phyloP scores from a whole-genome alignment of 2,113 vertebrate species.

The Nothoprocta pentlandii region DNA sequence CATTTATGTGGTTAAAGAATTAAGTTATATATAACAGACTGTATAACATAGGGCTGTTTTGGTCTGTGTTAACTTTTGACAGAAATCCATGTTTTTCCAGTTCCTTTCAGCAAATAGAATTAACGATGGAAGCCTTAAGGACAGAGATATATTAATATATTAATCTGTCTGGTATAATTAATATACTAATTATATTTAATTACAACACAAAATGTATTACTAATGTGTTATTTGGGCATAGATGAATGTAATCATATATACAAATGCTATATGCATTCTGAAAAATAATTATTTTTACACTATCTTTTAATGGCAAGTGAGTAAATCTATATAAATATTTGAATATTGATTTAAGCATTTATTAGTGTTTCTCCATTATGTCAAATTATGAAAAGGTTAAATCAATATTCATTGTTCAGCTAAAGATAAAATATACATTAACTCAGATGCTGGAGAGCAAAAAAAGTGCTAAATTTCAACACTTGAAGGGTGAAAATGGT shows the following conservation, averaged over 20 bases:
- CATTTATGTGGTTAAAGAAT: slow-evolving; percentile 15
- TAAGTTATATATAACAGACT: not conserved
- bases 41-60: not conserved
- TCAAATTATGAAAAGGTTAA: not conserved
- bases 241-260: not conserved
- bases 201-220: too few species aligned
- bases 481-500: not conserved
- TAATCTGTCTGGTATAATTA: too few species aligned
- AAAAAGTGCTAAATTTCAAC: not conserved
- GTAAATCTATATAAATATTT: not conserved
- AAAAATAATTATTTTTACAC: not conserved
- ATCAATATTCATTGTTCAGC: not conserved
- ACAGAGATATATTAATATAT: not conserved
- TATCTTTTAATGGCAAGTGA: not conserved
- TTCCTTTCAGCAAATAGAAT: not conserved
- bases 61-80: not conserved
- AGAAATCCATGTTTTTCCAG: not conserved
- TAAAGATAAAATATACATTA: not conserved
- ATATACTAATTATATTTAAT: too few species aligned
- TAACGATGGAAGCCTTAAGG: not conserved
- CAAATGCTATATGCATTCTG: not conserved
- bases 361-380: not conserved
- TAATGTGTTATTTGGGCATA: not conserved
- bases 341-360: not conserved
- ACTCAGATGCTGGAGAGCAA: not conserved